These are phyloP conservation scores for Sarcophaga caerulescens DNA, from an alignment of 2,888 invertebrate genomes.

Conservation along the genomic window DNA sequence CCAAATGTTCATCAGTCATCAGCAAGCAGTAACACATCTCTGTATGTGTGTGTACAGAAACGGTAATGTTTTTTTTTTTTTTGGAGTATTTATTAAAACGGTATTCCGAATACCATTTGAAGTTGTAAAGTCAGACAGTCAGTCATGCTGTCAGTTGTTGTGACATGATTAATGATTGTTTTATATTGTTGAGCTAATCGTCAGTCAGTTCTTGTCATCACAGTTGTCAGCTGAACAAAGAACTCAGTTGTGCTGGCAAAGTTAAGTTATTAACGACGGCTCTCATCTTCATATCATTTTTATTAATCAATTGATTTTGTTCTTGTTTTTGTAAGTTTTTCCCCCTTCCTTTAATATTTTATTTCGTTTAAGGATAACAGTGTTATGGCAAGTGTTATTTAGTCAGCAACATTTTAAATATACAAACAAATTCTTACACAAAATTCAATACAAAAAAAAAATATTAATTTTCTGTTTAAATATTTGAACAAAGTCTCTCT, in stretches of 20 bases:
- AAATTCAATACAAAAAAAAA: too few relatives aligned
- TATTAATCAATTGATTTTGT: slow-evolving; percentile 51
- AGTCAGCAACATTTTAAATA: too few relatives aligned
- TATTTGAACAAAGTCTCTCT: background rate
- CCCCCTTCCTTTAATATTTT: background rate
- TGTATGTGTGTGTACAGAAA: too few relatives aligned
- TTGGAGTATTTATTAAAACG: background rate
- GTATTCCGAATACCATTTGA: slow-evolving; percentile 24
- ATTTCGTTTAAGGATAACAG: slow-evolving; percentile 10
- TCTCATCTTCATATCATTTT: slow-evolving; percentile 53
- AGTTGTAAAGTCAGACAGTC: slow-evolving; percentile 9
- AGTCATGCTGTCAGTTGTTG: slow-evolving; percentile 33
- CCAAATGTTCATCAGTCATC: too few relatives aligned
- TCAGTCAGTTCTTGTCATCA: slow-evolving; percentile 59
- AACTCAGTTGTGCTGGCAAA: background rate
- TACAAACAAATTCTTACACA: too few relatives aligned
- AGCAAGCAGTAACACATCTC: too few relatives aligned
- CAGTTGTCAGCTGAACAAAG: slow-evolving; percentile 39
- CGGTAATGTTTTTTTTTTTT: background rate
- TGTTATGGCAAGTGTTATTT: background rate
- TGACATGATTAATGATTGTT: slow-evolving; percentile 64
- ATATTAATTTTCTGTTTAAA: too few relatives aligned
- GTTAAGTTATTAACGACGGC: slow-evolving; percentile 61
- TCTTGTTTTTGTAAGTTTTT: background rate
- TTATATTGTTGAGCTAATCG: slow-evolving; percentile 57